Conservation (phyloP, 1,140 invertebrate species). For the Leptonema lineaticorne region DNA sequence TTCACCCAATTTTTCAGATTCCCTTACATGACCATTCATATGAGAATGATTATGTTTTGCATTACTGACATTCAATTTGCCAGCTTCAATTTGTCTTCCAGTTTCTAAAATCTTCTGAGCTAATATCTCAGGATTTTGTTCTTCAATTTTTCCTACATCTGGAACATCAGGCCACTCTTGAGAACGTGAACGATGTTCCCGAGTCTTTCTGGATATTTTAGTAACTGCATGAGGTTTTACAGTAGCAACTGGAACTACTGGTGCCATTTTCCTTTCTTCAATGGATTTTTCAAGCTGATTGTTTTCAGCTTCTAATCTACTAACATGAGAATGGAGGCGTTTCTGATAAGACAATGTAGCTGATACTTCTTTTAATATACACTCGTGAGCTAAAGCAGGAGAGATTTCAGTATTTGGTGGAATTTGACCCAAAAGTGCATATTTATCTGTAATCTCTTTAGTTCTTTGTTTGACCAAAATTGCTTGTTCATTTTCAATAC, state of each 20-base stretch:
- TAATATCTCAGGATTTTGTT: conserved; percentile 86
- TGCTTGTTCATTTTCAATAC: conserved; percentile 70
- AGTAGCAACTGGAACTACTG: conserved; percentile 53
- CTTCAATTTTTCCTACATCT: conserved; percentile 85
- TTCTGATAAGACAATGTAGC: conserved; percentile 78
- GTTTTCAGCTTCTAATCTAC: conserved; percentile 73
- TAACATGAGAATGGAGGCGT: conserved; percentile 75
- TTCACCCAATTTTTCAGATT: conserved; percentile 47
- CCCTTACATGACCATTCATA: conserved; percentile 52
- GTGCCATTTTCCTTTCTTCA: conserved; percentile 63
- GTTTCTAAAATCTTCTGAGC: conserved; percentile 88
- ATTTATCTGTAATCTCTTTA: conserved; percentile 69
- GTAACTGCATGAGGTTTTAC: conserved; percentile 52
- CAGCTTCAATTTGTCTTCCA: conserved; percentile 82
- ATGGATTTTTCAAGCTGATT: conserved; percentile 69
- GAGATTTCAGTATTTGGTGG: conserved; percentile 59
- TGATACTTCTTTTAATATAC: conserved; percentile 82
- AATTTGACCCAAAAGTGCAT: conserved; percentile 57
- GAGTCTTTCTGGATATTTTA: conserved; percentile 62
- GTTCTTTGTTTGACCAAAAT: conserved; percentile 66
- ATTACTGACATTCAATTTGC: conserved; percentile 57
- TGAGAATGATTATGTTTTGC: conserved; percentile 47
- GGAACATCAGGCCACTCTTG: conserved; percentile 91
- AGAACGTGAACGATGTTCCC: conserved; percentile 74
- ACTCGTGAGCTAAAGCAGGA: conserved; percentile 71